A percentile compares a stretch with the other conserved stretches of the same genome.
These are phyloP conservation scores for Actenoides lindsayi DNA, from an alignment of 2,113 vertebrate species.

Conservation along the genomic window DNA sequence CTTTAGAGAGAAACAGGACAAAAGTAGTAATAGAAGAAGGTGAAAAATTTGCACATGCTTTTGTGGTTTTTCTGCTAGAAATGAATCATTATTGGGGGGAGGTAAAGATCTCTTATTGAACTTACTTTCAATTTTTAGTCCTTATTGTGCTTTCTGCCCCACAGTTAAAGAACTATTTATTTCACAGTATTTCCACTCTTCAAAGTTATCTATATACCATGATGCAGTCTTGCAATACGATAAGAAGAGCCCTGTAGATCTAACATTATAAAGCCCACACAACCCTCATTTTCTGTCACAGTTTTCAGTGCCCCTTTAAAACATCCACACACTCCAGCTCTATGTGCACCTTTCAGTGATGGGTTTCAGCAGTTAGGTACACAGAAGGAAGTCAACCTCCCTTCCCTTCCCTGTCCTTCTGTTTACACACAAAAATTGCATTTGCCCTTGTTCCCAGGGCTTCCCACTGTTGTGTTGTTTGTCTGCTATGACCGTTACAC, in stretches of 20 bases:
- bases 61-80: background rate
- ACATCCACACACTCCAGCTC: fast-evolving
- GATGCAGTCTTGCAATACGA: background rate
- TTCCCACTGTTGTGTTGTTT: background rate
- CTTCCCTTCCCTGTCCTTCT: background rate
- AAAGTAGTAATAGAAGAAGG: background rate
- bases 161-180: background rate
- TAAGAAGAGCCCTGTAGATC: background rate
- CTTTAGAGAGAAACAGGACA: background rate
- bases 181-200: background rate
- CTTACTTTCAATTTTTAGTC: background rate
- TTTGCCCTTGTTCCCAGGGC: background rate
- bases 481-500: background rate
- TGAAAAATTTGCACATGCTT: background rate
- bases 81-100: background rate
- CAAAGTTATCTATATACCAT: background rate
- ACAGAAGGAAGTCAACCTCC: background rate
- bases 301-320: background rate
- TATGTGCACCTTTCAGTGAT: fast-evolving
- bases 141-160: background rate
- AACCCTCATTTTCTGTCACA: background rate
- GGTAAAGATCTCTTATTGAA: background rate
- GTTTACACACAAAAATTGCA: background rate
- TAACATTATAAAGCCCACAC: fast-evolving
- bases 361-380: background rate